These are phyloP conservation scores for Abscondita cerata DNA, from an alignment of 2,888 invertebrate genomes.

Conservation along the genomic window DNA sequence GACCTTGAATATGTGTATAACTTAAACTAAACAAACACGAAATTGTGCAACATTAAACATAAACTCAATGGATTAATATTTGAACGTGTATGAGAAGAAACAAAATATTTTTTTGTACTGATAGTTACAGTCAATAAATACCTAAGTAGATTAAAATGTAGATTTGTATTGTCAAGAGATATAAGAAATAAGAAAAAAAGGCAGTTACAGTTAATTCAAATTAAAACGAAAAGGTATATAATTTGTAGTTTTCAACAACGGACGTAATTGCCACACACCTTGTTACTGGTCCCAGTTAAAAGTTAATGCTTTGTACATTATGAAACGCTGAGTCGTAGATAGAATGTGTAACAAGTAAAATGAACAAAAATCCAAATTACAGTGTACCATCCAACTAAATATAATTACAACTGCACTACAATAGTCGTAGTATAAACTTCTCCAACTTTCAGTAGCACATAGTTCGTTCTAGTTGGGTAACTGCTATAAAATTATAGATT, in stretches of 20 bases:
- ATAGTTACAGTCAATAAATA: too few species aligned
- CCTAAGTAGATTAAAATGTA: too few species aligned
- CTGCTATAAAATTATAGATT: slow-evolving; percentile 54
- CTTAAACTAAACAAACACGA: too few species aligned
- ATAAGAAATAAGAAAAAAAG: too few species aligned
- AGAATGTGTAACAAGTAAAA: slow-evolving; percentile 10
- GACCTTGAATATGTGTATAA: too few species aligned
- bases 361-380: slow-evolving; percentile 26
- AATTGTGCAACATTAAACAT: too few species aligned
- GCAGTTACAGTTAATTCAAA: too few species aligned
- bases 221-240: too few species aligned
- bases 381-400: slow-evolving; percentile 29
- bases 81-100: too few species aligned
- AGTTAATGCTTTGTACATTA: slow-evolving; percentile 1
- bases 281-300: neutral
- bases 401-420: slow-evolving; percentile 32
- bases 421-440: slow-evolving; percentile 33
- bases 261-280: neutral
- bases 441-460: slow-evolving; percentile 30
- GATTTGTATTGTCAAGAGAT: too few species aligned
- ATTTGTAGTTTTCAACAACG: neutral
- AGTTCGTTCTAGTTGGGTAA: slow-evolving; percentile 36
- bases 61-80: too few species aligned
- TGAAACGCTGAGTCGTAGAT: slow-evolving; percentile 16
- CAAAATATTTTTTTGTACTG: too few species aligned